These are phyloP conservation scores for Stenchaetothrips biformis DNA, from an alignment of 2,888 invertebrate species.

Conservation along the genomic window DNA sequence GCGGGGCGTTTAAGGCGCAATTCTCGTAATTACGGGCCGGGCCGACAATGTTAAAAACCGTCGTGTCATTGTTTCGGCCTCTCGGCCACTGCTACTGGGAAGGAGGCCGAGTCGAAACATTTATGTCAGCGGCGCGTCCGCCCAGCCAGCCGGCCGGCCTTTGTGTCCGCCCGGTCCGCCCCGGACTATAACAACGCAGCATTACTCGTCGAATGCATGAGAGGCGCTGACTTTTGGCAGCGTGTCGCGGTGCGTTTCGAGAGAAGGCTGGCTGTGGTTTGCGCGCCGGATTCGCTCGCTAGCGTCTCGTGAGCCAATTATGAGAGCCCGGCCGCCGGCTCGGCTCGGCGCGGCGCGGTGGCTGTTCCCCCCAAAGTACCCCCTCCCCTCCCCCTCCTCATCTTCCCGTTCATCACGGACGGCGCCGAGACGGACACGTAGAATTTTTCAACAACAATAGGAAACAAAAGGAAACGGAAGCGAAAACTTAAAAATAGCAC, in stretches of 20 bases:
- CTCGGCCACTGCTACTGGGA: conserved; percentile 24
- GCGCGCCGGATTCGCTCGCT: too few species aligned
- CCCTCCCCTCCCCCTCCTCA: too few species aligned
- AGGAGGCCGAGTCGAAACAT: background rate
- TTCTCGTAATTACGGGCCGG: conserved; percentile 19
- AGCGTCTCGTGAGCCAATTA: conserved; percentile 1
- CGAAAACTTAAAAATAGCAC: conserved; percentile 25
- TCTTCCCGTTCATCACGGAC: too few species aligned
- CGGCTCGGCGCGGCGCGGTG: background rate
- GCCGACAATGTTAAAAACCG: conserved; percentile 21
- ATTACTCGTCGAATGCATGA: background rate
- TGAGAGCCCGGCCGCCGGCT: background rate
- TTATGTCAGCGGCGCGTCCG: background rate
- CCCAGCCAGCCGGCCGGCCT: background rate
- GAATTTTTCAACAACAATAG: conserved; percentile 21
- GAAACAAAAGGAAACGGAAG: conserved; percentile 23
- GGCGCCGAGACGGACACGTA: conserved; percentile 6
- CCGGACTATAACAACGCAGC: background rate
- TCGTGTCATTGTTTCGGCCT: conserved; percentile 19
- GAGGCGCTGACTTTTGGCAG: background rate
- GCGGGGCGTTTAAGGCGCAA: conserved; percentile 20
- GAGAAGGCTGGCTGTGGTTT: too few species aligned
- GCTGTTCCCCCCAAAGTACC: background rate
- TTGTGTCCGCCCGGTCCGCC: background rate
- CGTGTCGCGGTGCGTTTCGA: background rate